phyloP scores from a whole-genome alignment of 2,888 invertebrate species.

The Pristionchus entomophagus region DNA sequence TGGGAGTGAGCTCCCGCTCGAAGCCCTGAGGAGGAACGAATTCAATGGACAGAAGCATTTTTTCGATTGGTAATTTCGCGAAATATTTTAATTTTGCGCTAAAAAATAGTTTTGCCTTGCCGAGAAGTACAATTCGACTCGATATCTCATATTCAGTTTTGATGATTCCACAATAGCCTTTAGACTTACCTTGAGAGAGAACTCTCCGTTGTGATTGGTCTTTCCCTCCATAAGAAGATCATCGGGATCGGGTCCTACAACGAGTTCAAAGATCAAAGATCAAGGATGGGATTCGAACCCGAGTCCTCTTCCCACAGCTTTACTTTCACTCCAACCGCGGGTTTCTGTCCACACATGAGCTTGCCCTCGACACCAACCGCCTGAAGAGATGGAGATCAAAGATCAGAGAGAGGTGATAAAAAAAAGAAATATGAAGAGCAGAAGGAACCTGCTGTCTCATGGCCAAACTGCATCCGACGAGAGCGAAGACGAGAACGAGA shows the following conservation, averaged over 20 bases:
- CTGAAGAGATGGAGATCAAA: constrained; percentile 4
- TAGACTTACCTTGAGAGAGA: constrained; percentile 50
- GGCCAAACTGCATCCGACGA: constrained; percentile 58
- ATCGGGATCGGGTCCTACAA: constrained; percentile 63
- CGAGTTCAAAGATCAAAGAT: not conserved
- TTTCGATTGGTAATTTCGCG: too few relatives aligned
- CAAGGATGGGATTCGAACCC: constrained; percentile 47
- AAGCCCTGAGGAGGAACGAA: constrained; percentile 50
- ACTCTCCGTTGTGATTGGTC: constrained; percentile 61
- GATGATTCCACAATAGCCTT: not conserved
- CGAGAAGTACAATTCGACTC: not conserved
- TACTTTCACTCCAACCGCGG: constrained; percentile 61
- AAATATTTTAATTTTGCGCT: too few relatives aligned
- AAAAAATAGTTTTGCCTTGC: not conserved
- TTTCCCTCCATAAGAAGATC: constrained; percentile 64
- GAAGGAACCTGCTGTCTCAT: constrained; percentile 65
- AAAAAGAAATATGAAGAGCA: too few relatives aligned
- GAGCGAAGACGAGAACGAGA: constrained; percentile 55
- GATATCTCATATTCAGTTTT: too few relatives aligned
- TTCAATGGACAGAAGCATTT: too few relatives aligned
- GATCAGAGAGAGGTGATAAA: constrained; percentile 21
- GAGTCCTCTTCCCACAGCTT: constrained; percentile 70
- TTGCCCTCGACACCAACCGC: constrained; percentile 55
- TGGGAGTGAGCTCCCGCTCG: constrained; percentile 63
- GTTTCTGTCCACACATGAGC: constrained; percentile 60